These are phyloP conservation scores for Micromussa lordhowensis DNA, from an alignment of 92 coral and sea anemone genomes.

Conservation along the genomic window DNA sequence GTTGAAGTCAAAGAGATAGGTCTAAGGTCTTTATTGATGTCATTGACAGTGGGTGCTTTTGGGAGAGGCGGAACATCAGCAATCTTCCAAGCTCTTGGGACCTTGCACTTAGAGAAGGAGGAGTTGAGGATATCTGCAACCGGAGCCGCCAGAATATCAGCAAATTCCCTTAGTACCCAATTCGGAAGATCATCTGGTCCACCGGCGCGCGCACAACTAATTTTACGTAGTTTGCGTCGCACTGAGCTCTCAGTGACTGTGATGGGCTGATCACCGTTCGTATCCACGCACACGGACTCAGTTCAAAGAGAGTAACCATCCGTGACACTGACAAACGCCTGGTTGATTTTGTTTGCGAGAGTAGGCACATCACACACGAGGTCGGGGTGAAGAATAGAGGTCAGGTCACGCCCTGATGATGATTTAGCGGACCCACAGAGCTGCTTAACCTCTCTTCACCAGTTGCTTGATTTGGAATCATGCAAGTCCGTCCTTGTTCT, in stretches of 20 bases:
- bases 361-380: no score
- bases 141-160: constrained; percentile 73
- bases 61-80: no score
- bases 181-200: constrained; percentile 71
- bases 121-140: constrained; percentile 56
- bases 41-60: no score
- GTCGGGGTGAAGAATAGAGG: no score
- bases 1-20: no score
- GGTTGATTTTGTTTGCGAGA: no score
- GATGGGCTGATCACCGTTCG: constrained; percentile 50
- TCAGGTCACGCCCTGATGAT: no score
- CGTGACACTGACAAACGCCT: constrained; percentile 56
- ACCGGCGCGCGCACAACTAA: constrained; percentile 49
- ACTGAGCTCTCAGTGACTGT: no score
- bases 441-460: constrained; percentile 69
- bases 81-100: no score
- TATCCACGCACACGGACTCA: constrained; percentile 21
- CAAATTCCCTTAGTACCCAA: constrained; percentile 59
- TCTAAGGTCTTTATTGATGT: no score
- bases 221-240: constrained; percentile 44
- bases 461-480: constrained; percentile 59
- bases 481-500: constrained; percentile 44
- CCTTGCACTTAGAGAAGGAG: no score
- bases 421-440: no score
- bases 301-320: constrained; percentile 59